Conservation (phyloP, 2,113 vertebrate species). For the Murina feae region DNA sequence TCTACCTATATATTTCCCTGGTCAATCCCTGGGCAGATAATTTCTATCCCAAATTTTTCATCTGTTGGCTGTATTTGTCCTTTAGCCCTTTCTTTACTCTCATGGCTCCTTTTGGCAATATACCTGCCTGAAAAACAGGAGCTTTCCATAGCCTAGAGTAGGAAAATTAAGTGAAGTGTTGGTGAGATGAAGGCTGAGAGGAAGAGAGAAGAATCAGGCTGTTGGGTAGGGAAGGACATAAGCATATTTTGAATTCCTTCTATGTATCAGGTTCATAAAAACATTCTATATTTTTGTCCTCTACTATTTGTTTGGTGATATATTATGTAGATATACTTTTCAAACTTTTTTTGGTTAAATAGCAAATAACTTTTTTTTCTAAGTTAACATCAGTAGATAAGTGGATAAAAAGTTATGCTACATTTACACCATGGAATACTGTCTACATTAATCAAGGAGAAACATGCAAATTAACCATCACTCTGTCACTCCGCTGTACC, state of each 20-base stretch:
- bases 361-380: background rate
- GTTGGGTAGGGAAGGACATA: background rate
- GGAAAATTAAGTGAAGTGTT: background rate
- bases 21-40: background rate
- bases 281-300: background rate
- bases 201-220: background rate
- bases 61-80: background rate
- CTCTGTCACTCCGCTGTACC: too few species aligned
- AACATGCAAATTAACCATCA: too few species aligned
- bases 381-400: background rate
- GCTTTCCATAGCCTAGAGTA: background rate
- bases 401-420: background rate
- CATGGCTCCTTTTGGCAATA: background rate
- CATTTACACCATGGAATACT: background rate
- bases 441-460: too few species aligned
- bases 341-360: background rate
- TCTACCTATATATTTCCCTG: background rate
- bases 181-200: background rate
- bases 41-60: background rate
- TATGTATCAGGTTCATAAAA: background rate
- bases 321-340: background rate
- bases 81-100: background rate
- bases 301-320: background rate
- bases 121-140: constrained; percentile 9
- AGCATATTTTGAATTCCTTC: background rate